A percentile compares a stretch with the other conserved stretches of the same genome.
Conservation (phyloP, 2,113 vertebrate species). For the Corythaeola cristata region DNA sequence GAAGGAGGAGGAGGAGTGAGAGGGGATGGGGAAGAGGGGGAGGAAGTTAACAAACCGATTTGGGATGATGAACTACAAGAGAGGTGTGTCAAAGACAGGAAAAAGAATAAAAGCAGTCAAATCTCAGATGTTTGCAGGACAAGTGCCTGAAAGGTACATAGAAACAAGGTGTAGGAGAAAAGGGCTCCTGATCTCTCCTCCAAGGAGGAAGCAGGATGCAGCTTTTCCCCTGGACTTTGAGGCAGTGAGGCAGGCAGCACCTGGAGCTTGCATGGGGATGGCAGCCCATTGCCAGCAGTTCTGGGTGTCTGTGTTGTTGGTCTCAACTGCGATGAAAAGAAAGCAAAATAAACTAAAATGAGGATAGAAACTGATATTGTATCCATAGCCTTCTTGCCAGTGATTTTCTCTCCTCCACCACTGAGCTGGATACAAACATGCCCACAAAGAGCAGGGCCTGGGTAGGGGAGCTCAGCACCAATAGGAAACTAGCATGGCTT, state of each 20-base stretch:
- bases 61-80: slow-evolving; percentile 5
- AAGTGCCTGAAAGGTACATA: not conserved
- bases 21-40: not conserved
- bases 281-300: not conserved
- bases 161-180: not conserved
- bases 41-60: slow-evolving; percentile 22
- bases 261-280: not conserved
- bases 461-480: not conserved
- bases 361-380: not conserved
- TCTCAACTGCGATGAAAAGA: not conserved
- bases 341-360: not conserved
- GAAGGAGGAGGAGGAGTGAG: not conserved
- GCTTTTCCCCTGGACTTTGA: not conserved
- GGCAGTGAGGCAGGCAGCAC: not conserved
- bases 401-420: not conserved
- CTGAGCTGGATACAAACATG: not conserved
- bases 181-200: not conserved
- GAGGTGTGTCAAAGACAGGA: not conserved
- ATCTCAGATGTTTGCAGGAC: not conserved
- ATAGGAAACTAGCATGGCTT: not conserved
- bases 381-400: not conserved
- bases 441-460: not conserved
- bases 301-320: not conserved
- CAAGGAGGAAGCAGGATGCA: not conserved
- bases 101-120: not conserved